Evolutionary conservation across 2,113 vertebrate genomes (phyloP), one percentile per base, ranked within the genome.

Genomic region (Macquaria australasica): DNA sequence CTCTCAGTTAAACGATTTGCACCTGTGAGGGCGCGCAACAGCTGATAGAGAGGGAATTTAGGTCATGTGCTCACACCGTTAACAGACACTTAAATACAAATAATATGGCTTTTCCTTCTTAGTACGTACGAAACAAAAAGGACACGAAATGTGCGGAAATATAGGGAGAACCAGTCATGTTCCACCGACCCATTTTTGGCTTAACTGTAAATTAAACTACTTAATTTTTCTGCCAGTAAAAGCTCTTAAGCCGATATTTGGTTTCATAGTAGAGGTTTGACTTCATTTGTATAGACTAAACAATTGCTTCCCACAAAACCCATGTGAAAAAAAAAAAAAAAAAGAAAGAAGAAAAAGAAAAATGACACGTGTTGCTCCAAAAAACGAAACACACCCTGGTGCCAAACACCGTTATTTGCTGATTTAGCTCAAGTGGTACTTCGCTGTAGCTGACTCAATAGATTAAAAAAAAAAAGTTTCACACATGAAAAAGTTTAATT

Each of bases 21-120:
- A 95, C 92, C 93, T 93, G 93, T 60, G 92, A 1, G 16, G 21
- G 16, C 14, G 73, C 86, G 88, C 63, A 62, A 72, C 83, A 45
- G 41, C 21, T 53, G 71, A 87, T 75, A 77, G 85, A 51, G 23
- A 43, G 28, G n/a, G 28, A 53, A 88, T 82, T 62, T n/a, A 48
- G 64, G 77, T 86, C 78, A 86, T 4, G n/a, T 23, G 37, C 66
- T 75, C 21, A 37, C 5, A 34, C 28, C 14, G n/a, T 60, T 70
- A 50, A n/a, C 7, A 53, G 10, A 63, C 23, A 63, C 21, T 25
- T 9, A 9, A 50, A 39, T 15, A 15, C 16, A 6, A 12, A 56
- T 56, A 53, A 63, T 23, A 2, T 9, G 5, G 2, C 0, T 62
- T 25, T 21, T 48, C 5, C 3, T n/a, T 43, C 0, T 9, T 20